Evolutionary conservation across 1,140 invertebrate genomes (phyloP), one percentile per base, ranked within the genome.

Genomic region (Sipha flava): DNA sequence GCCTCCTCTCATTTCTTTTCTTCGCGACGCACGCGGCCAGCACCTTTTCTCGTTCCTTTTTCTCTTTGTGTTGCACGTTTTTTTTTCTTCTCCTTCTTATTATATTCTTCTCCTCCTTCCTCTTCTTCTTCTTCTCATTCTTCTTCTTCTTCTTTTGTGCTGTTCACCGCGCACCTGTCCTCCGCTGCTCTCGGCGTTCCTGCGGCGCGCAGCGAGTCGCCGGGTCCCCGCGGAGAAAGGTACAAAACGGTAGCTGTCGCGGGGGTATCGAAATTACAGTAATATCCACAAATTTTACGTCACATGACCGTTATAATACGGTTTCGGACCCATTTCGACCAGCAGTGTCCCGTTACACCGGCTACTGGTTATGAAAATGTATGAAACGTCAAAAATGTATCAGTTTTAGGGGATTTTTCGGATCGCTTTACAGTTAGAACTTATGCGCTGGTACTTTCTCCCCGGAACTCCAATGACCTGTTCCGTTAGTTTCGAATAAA

Each of bases 401-500:
- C 73, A 26, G 52, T 77, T 77, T 77, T 77, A 57, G 73, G 73
- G 73, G 52, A 77, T 77, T 59, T 73, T 77, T 77, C 52, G 34
- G 73, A 77, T 77, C 18, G 49, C 23, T 73, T 77, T 77, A 77
- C 73, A 77, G 73, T 77, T 77, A 77, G 26, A 18, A 21, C 62
- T 18, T 64, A 34, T 43, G 10, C 37, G 37, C 37, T 4, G 37
- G 34, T 77, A 77, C 73, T 77, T 77, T 77, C 73, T 77, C 73
- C 73, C 73, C 73, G 73, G 73, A 77, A 77, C 73, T 77, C 21
- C 73, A 29, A 59, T 26, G 73, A 77, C 73, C 73, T 77, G 73
- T 77, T 77, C 73, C 73, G 73, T 77, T 77, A 77, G 73, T 77
- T 77, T 77, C 73, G n/a, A 26, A 77, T 77, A 77, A 77, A 77